A percentile compares a stretch with the other conserved stretches of the same genome.
Conservation (phyloP, 2,797 vertebrate species). For the Calcarius lapponicus region DNA sequence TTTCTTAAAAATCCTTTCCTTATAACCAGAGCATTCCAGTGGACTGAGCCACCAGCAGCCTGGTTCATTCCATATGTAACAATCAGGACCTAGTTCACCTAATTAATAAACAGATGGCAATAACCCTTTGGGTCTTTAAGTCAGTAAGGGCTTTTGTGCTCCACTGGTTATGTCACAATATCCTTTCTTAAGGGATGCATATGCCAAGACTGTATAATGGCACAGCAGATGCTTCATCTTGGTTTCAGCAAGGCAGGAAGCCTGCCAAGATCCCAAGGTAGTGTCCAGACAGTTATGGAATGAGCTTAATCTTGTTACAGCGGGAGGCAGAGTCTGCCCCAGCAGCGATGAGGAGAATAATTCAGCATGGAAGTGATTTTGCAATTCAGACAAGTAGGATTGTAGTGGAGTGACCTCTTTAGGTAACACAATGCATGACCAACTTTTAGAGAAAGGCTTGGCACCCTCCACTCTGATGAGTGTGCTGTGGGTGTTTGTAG, state of each 20-base stretch:
- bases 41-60: not conserved
- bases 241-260: slow-evolving; percentile 10
- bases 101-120: slow-evolving; percentile 56
- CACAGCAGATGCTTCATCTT: slow-evolving; percentile 26
- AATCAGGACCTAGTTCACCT: not conserved
- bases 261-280: slow-evolving; percentile 4
- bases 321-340: not conserved
- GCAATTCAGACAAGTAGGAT: not conserved
- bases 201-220: not conserved
- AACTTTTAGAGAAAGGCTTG: not conserved
- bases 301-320: slow-evolving; percentile 15
- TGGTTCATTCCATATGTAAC: not conserved
- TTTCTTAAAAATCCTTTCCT: not conserved
- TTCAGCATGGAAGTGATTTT: not conserved
- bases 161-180: slow-evolving; percentile 44
- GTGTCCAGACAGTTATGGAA: slow-evolving; percentile 33
- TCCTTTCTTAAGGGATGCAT: slow-evolving; percentile 35
- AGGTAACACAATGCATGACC: not conserved
- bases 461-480: not conserved
- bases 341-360: not conserved
- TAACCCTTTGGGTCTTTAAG: slow-evolving; percentile 9
- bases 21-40: not conserved
- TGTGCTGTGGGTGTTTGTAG: not conserved
- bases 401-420: not conserved
- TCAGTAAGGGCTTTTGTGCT: slow-evolving; percentile 47